Conservation (phyloP, 2,113 vertebrate species). For the Lagopus muta region DNA sequence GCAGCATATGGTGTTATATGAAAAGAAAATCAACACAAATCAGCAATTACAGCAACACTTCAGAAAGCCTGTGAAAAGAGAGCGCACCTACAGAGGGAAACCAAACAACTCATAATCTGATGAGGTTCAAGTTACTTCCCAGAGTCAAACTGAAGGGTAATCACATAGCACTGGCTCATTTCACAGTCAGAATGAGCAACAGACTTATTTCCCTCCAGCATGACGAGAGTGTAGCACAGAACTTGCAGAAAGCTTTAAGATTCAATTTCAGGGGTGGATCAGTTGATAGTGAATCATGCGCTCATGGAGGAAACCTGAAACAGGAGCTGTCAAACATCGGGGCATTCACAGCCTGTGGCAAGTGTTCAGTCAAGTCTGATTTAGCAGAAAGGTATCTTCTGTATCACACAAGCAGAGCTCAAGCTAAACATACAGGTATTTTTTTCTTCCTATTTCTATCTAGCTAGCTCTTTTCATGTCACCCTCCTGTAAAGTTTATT, state of each 20-base stretch:
- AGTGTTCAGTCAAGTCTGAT: conserved; percentile 47
- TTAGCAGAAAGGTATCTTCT: conserved; percentile 15
- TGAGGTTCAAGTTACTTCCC: conserved; percentile 63
- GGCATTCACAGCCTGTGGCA: conserved; percentile 36
- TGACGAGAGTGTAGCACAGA: conserved; percentile 30
- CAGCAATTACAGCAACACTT: conserved; percentile 70
- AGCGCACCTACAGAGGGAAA: not conserved
- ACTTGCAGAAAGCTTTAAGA: conserved; percentile 67
- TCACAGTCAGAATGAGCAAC: conserved; percentile 65
- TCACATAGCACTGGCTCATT: conserved; percentile 61
- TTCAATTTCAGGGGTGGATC: conserved; percentile 59
- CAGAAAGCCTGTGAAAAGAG: conserved; percentile 54
- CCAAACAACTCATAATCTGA: conserved; percentile 37
- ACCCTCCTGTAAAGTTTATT: not conserved
- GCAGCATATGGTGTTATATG: conserved; percentile 56
- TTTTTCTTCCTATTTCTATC: not conserved
- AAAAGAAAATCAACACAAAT: conserved; percentile 63
- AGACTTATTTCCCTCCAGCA: conserved; percentile 11
- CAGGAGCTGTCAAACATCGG: conserved; percentile 54
- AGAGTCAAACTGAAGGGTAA: conserved; percentile 59
- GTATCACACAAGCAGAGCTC: conserved; percentile 2
- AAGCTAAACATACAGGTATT: not conserved
- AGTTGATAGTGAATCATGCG: conserved; percentile 38
- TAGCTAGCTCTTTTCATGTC: not conserved
- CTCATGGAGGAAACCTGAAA: conserved; percentile 31